Percentiles rank a stretch among this genome's conserved stretches.
phyloP scores from a whole-genome alignment of 2,888 invertebrate genomes.

The Eustalomyia histrio region DNA sequence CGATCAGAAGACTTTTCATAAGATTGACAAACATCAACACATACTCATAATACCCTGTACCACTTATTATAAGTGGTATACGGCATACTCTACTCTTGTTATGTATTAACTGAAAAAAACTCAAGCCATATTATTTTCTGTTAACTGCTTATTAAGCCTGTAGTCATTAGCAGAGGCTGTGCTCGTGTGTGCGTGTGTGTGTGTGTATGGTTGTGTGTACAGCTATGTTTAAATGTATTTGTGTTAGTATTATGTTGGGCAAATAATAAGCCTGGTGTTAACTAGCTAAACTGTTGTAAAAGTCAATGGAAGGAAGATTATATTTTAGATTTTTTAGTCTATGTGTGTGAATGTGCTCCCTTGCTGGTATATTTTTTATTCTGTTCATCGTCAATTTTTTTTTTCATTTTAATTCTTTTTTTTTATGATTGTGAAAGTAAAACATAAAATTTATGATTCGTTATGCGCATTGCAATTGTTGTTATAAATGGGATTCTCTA shows the following conservation, averaged over 20 bases:
- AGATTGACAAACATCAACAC: no score
- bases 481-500: slow-evolving; percentile 1
- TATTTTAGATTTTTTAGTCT: neutral
- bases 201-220: no score
- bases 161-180: neutral
- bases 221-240: neutral
- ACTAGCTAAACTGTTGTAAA: slow-evolving; percentile 21
- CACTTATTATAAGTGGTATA: no score
- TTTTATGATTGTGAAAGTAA: slow-evolving; percentile 1
- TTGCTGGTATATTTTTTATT: no score
- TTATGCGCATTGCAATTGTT: slow-evolving; percentile 10
- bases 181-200: neutral
- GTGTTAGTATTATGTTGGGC: neutral
- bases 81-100: no score
- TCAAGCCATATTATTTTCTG: no score
- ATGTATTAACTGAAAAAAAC: no score
- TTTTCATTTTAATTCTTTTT: neutral
- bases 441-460: slow-evolving; percentile 13
- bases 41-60: no score
- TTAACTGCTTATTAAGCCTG: neutral
- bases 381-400: neutral
- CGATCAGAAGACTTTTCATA: no score
- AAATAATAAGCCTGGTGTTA: slow-evolving; percentile 30
- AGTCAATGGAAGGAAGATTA: neutral
- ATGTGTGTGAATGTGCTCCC: no score